Conservation (phyloP, 2,797 vertebrate species). For the Chloroceryle inda region DNA sequence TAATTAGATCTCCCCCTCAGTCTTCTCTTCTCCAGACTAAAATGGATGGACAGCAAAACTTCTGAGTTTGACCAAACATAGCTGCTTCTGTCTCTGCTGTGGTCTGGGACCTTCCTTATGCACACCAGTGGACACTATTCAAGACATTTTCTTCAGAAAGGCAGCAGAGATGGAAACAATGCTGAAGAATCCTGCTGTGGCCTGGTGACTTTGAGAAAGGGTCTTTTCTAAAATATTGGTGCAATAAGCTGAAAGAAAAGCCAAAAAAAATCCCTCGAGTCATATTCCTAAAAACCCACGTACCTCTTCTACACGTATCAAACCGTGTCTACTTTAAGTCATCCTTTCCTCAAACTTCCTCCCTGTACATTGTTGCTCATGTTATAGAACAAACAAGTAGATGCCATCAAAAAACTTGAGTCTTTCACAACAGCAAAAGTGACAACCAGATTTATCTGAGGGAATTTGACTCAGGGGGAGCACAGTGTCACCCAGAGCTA, state of each 20-base stretch:
- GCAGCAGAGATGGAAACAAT: not conserved
- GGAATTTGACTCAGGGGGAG: not conserved
- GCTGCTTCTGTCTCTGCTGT: not conserved
- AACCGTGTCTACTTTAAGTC: not conserved
- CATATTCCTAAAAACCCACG: not conserved
- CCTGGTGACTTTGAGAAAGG: not conserved
- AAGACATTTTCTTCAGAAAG: not conserved
- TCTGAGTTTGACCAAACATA: not conserved
- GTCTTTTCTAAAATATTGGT: not conserved
- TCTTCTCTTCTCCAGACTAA: too few species aligned
- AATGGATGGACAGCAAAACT: not conserved
- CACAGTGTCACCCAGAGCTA: slow-evolving; percentile 34
- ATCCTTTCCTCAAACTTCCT: not conserved
- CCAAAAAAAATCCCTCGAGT: not conserved
- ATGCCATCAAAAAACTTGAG: not conserved
- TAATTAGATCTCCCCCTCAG: too few species aligned
- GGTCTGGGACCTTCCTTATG: not conserved
- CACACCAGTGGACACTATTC: fast-evolving
- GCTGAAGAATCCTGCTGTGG: not conserved
- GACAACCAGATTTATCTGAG: slow-evolving; percentile 14
- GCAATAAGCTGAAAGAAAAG: not conserved
- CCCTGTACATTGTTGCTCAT: not conserved
- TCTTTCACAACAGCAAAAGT: slow-evolving; percentile 5
- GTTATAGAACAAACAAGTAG: not conserved
- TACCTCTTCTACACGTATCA: not conserved